These are phyloP conservation scores for Aelia acuminata DNA, from an alignment of 2,888 invertebrate species.

Conservation along the genomic window DNA sequence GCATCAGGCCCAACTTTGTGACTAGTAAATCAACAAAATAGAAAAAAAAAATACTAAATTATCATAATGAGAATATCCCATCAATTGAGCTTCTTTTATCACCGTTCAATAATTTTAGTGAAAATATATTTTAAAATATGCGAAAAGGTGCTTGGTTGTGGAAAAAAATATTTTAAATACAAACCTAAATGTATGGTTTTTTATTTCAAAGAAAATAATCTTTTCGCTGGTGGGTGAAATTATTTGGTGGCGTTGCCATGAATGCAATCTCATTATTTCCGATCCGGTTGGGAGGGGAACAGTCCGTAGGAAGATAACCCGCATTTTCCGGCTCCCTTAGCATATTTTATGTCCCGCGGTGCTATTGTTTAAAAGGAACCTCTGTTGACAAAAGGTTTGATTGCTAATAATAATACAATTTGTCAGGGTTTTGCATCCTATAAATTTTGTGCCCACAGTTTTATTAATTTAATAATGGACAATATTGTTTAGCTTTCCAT, in stretches of 20 bases:
- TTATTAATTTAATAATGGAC: too few species aligned
- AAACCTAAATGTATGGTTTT: not conserved
- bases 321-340: not conserved
- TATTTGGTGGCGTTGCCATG: not conserved
- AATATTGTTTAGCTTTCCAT: too few species aligned
- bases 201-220: slow-evolving; percentile 11
- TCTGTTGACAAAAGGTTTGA: not conserved
- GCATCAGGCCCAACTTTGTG: too few species aligned
- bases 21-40: too few species aligned
- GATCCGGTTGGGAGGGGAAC: not conserved
- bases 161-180: too few species aligned
- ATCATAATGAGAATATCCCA: too few species aligned
- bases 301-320: not conserved
- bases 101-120: too few species aligned
- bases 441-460: not conserved
- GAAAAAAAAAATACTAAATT: too few species aligned
- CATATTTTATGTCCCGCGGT: not conserved
- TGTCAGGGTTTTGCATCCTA: too few species aligned
- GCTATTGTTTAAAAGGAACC: not conserved
- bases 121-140: too few species aligned
- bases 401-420: not conserved
- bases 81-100: too few species aligned
- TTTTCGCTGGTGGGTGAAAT: not conserved
- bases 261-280: slow-evolving; percentile 27
- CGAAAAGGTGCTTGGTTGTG: too few species aligned